Conservation (phyloP, 1,140 invertebrate genomes). For the Drosophila tsacasi region DNA sequence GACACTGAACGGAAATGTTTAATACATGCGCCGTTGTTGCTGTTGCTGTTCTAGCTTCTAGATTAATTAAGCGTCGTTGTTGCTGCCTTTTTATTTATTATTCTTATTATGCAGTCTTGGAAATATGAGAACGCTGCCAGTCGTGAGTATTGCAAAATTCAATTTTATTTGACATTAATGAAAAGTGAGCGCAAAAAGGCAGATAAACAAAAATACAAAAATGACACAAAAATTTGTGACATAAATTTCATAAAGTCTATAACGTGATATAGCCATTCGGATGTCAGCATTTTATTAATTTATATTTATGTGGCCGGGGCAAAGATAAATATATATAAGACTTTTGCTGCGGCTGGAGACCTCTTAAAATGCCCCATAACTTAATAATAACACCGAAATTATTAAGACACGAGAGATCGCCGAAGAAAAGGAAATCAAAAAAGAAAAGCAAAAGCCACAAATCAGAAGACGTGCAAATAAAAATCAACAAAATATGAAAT, state of each 20-base stretch:
- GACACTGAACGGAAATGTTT: conserved; percentile 85
- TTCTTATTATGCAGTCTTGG: conserved; percentile 60
- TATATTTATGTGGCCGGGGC: conserved; percentile 39
- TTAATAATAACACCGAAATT: conserved; percentile 57
- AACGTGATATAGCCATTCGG: conserved; percentile 45
- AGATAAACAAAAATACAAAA: conserved; percentile 19
- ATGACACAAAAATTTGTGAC: conserved; percentile 36
- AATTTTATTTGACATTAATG: conserved; percentile 73
- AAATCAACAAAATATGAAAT: background rate
- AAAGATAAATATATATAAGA: conserved; percentile 29
- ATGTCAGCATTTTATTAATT: conserved; percentile 58
- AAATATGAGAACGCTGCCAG: conserved; percentile 38
- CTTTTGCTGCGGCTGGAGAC: conserved; percentile 35
- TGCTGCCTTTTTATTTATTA: conserved; percentile 30
- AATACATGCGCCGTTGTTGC: conserved; percentile 76
- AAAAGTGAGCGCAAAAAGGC: conserved; percentile 35
- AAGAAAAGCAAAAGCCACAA: conserved; percentile 39
- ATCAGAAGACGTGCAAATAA: conserved; percentile 23
- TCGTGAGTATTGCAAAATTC: conserved; percentile 29
- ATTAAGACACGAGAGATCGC: conserved; percentile 27
- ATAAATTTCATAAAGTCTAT: conserved; percentile 50
- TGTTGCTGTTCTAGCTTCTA: conserved; percentile 52
- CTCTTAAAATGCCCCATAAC: conserved; percentile 64
- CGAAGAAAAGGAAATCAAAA: conserved; percentile 27
- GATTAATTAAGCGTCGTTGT: conserved; percentile 73